Base-by-base conservation (phyloP, 2,797 vertebrate genomes). In the Acanthornis magna region DNA sequence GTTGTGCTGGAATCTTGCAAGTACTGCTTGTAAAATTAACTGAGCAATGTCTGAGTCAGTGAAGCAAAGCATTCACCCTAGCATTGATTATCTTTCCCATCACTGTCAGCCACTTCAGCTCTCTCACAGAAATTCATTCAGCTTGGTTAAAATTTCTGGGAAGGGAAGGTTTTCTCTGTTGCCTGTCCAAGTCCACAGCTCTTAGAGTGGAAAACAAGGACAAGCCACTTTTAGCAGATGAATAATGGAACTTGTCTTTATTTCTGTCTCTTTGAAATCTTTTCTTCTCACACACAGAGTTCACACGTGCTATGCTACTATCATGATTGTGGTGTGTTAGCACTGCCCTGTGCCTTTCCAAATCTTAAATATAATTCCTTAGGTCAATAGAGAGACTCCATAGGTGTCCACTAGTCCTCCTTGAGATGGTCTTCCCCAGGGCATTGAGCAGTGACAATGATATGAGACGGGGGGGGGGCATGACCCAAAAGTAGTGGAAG, bases 101-200 rank as follows among this genome's bases (percentile, higher is more conserved):
- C 89, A 91, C 25, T 79, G 88, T 93, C 89, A 84, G 93, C 83
- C 95, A 90, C 89, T 95, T 91, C 84, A 80, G 66, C 30, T 90
- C 9, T 88, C 91, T 92, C 91, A 66, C 89, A 95, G 94, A 95
- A 96, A 89, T 82, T 77, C 71, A 91, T 91, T 82, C 83, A 85
- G 57, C 67, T 93, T 89, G 94, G 96, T 96, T 95, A 95, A 91
- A 84, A 85, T 88, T 97, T 96, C 92, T 96, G 95, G 95, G 94
- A 97, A 96, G 43, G 32, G 48, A 96, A 93, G 80, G 7, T 93
- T 95, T 96, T 20, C 71, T 95, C 63, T 43, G 0, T 89, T 94
- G 80, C 23, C 61, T 66, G 51, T 94, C 91, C 95, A 97, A 97
- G 81, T 95, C 80, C 95, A 91, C 82, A 92, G 63, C 34, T 85